Base-by-base conservation (phyloP, 2,888 invertebrate species). In the Rhopalosiphum nymphaeae region DNA sequence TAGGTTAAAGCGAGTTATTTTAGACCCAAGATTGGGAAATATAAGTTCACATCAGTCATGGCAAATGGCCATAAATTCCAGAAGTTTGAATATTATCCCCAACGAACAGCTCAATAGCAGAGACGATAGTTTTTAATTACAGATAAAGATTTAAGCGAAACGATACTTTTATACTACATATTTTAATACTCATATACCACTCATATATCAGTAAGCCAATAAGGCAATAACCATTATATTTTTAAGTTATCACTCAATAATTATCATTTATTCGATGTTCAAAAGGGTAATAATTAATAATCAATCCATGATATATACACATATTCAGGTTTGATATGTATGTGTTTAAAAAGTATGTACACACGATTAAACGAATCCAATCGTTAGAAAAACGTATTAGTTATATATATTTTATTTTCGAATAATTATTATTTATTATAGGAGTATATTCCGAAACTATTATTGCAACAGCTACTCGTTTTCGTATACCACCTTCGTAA, bases 11-110 rank as follows among this genome's bases (percentile, higher is more conserved):
- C 3, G 49, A 94, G 94, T 87, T 94, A 94, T 94, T 94, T 94
- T 53, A 86, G 94, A 36, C 85, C 61, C 53, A 44, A 91, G 90
- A 91, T 90, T 86, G 90, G 91, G 29, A 91, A 90, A 91, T 61
- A 67, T 91, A 90, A 91, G 86, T 91, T 94, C 86, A 67, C 94
- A 67, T 91, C 67, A 61, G 91, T 91, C 85, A 67, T 94, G 94
- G 94, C 94, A 49, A 53, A 67, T 11, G 61, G 94, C 94, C 94
- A 94, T 91, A 94, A 94, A 94, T 94, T 94, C 91, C 94, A 94
- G 94, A 90, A 57, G 56, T 90, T 93, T 90, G 89, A 85, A 90
- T 78, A 36, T 85, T 57, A 49, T 93, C 42, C 56, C 10, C 61
- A 90, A 89, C 44, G 36, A 85, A 93, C 46, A 36, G 4, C 78